Evolutionary conservation across 2,888 invertebrate genomes (phyloP).

Genomic region (Iselma pallidipennis): DNA sequence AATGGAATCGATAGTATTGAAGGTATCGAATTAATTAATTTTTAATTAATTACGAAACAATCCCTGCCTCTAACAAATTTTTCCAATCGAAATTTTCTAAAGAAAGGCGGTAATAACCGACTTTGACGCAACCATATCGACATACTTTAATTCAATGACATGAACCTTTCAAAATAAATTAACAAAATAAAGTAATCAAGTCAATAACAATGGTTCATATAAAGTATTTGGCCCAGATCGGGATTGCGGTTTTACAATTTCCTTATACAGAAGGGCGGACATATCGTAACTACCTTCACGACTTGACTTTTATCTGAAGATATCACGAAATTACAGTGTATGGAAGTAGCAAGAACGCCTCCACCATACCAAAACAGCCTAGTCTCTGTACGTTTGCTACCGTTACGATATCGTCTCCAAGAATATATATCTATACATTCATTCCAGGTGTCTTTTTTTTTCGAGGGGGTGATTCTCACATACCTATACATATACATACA

Average conservation of each 20-base stretch:
- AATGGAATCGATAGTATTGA: neutral
- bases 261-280: slow-evolving; percentile 15
- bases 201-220: no score
- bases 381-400: slow-evolving; percentile 31
- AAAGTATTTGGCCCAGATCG: neutral
- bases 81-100: neutral
- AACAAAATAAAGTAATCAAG: neutral
- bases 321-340: slow-evolving; percentile 46
- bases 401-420: slow-evolving; percentile 25
- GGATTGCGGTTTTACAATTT: neutral
- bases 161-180: slow-evolving; percentile 4
- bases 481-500: neutral
- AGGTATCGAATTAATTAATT: slow-evolving; percentile 6
- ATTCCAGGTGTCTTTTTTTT: slow-evolving; percentile 53
- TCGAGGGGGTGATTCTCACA: neutral
- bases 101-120: neutral
- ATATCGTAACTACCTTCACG: slow-evolving; percentile 31
- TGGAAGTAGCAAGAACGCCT: slow-evolving; percentile 44
- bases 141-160: neutral
- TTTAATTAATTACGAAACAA: slow-evolving; percentile 2
- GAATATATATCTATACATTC: slow-evolving; percentile 21
- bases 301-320: slow-evolving; percentile 39
- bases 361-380: slow-evolving; percentile 44
- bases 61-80: neutral
- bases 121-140: neutral